Evolutionary conservation across 1,140 invertebrate species (phyloP), one percentile per base, ranked within the genome.

Genomic region (Drosophila setifemur): DNA sequence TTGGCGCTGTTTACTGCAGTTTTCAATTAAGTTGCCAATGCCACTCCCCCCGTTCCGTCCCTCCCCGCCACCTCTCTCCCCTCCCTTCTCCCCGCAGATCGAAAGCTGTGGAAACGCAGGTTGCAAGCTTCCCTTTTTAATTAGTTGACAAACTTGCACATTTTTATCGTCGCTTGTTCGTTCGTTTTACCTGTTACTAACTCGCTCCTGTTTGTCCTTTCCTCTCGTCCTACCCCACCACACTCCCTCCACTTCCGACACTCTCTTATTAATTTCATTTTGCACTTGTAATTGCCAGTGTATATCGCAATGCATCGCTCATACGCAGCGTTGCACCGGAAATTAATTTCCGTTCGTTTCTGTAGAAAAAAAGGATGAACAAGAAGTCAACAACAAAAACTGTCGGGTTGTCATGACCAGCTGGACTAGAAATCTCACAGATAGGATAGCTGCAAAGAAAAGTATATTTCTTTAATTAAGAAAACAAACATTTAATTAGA

Each of bases 1-100:
- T 81, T 75, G 71, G 47, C 63, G 50, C 49, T 82, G 73, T 83
- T 85, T 72, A 76, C 78, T 61, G 54, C 79, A 83, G 79, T 55
- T 74, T 83, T 83, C 73, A 83, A 83, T 83, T 83, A 83, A 85
- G 73, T 58, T 53, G 69, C 72, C 57, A 43, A 61, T 75, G 68
- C 37, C 57, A 39, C 47, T 33, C 44, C 37, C 33, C n/a, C n/a
- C n/a, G n/a, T n/a, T n/a, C n/a, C n/a, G n/a, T n/a, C n/a, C n/a
- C n/a, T n/a, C n/a, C n/a, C 57, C 57, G 35, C 26, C 50, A 48
- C 33, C 19, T 12, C 21, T 60, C 28, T 39, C 53, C 29, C 44
- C 33, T 18, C 28, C n/a, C 11, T 4, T 31, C 23, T 11, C 35
- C 48, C 42, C 26, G 35, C 47, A 21, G 57, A 37, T 25, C 55